Evolutionary conservation across 2,113 vertebrate genomes (phyloP).

Genomic region (Phalacrocorax carbo): DNA sequence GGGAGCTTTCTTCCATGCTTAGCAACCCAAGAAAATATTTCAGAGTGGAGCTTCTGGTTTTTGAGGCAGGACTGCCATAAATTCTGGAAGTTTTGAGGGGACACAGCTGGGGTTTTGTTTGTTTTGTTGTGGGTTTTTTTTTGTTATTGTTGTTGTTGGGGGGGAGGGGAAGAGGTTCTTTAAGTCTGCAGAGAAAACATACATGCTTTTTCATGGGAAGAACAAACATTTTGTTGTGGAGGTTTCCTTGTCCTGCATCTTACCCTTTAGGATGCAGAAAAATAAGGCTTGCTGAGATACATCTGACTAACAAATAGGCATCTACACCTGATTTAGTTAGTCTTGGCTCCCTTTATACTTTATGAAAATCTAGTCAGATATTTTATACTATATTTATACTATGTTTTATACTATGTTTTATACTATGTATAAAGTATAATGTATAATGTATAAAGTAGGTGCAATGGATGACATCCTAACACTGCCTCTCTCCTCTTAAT

Average conservation of each 20-base stretch:
- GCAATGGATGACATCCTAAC: background rate
- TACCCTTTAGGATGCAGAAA: background rate
- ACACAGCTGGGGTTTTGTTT: background rate
- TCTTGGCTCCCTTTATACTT: background rate
- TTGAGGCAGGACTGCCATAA: background rate
- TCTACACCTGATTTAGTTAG: background rate
- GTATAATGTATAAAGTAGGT: background rate
- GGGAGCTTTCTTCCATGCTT: background rate
- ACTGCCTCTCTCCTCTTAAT: background rate
- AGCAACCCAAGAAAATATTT: background rate
- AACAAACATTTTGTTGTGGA: background rate
- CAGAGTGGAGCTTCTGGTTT: background rate
- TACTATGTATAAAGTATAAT: too few species aligned
- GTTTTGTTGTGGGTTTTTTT: background rate
- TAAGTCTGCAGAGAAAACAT: accelerated
- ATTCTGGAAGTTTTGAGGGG: background rate
- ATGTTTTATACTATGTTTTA: background rate
- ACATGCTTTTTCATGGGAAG: accelerated
- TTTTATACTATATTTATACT: background rate
- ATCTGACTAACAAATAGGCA: background rate
- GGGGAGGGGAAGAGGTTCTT: accelerated
- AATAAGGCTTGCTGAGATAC: background rate
- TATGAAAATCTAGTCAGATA: background rate
- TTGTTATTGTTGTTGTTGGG: too few species aligned
- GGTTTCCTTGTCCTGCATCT: background rate